Evolutionary conservation across 2,888 invertebrate genomes (phyloP), one percentile per base, ranked within the genome.

Genomic region (Caradrina kadenii): DNA sequence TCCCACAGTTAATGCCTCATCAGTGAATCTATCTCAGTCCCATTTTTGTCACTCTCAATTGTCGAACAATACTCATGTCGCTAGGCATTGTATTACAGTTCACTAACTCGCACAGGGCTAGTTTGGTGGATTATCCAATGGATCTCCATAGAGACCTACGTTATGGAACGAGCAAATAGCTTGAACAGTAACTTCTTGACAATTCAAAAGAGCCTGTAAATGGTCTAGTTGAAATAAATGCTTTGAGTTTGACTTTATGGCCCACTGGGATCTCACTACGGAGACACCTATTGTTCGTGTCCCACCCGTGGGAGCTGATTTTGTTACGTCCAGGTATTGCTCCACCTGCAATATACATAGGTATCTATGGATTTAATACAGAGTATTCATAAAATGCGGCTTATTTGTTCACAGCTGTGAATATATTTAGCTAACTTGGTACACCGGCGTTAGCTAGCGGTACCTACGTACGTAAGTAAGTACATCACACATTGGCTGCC

Each of bases 1-100:
- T 26, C 55, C 54, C 17, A 35, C 83, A 87, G 88, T 85, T 87
- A 84, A 73, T 82, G 87, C 85, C 87, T 87, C 82, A 78, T 66
- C 83, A 54, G 67, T 63, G 84, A 86, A 85, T 88, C 88, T 88
- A 87, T 78, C 72, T 71, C 64, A 74, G 60, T 70, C 53, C 54
- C 62, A 72, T 76, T 68, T 72, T 74, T 54, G 71, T 68, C 49
- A 49, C 42, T 42, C 31, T 67, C 52, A 69, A 70, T 77, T 68
- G 64, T 56, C 58, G 56, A 42, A 19, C 64, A 56, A 52, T 39
- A 55, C 49, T 55, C 17, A 58, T 35, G 42, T 26, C 39, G 49
- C 26, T 26, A 45, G 60, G 7, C 7, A 19, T 26, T 21, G 60
- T 19, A 31, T n/a, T 21, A 31, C 13, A 2, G 26, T 42, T 11